Percentiles rank a stretch among this genome's conserved stretches.
These are phyloP conservation scores for Rhizomys pruinosus DNA, from an alignment of 2,113 vertebrate species.

Conservation along the genomic window DNA sequence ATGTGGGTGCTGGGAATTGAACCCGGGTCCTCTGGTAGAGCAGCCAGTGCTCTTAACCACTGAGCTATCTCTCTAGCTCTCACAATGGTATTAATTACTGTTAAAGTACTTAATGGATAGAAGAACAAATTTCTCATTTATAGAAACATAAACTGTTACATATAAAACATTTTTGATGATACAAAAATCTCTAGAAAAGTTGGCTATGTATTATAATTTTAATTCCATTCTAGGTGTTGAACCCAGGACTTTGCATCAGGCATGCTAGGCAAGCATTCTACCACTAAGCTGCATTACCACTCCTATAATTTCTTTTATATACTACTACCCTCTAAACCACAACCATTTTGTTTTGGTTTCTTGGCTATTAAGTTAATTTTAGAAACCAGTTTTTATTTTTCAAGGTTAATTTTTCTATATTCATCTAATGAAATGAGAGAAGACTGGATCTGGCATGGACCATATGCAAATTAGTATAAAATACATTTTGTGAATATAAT, in stretches of 20 bases:
- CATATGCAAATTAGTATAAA: background rate
- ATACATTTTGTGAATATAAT: background rate
- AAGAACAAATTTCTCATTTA: background rate
- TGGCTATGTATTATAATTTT: background rate
- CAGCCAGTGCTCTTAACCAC: no score
- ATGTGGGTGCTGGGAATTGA: no score
- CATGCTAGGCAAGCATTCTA: background rate
- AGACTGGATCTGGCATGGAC: background rate
- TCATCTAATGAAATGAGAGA: slow-evolving; percentile 6
- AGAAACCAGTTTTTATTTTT: background rate
- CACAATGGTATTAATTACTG: background rate
- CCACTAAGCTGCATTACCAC: background rate
- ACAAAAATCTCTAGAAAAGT: background rate
- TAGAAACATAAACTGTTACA: background rate
- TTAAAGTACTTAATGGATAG: background rate
- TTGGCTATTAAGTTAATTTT: background rate
- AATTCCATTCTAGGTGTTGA: no score
- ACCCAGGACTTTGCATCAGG: background rate
- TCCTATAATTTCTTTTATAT: background rate
- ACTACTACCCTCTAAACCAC: background rate
- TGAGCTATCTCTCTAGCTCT: no score
- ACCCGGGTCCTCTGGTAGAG: no score
- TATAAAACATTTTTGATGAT: background rate
- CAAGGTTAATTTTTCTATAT: background rate
- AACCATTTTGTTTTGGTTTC: background rate